phyloP scores from a whole-genome alignment of 1,140 invertebrate genomes.

The Augochlora pura region DNA sequence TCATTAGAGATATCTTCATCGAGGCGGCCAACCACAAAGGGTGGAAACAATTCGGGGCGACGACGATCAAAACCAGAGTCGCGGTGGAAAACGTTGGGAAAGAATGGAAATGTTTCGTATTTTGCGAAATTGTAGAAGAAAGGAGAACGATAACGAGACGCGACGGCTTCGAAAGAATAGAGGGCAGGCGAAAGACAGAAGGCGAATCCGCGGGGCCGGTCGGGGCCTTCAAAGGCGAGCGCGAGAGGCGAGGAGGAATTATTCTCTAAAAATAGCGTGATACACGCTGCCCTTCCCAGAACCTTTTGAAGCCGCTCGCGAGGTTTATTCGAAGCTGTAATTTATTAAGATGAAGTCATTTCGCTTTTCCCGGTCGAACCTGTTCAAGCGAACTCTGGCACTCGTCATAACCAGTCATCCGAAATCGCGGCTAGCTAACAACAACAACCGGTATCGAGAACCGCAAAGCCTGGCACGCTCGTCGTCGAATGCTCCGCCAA shows the following conservation, averaged over 20 bases:
- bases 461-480: no score
- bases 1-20: not conserved
- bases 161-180: not conserved
- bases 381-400: constrained; percentile 65
- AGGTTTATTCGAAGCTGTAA: constrained; percentile 71
- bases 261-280: constrained; percentile 73
- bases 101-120: no score
- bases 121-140: no score
- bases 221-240: not conserved
- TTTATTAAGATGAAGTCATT: constrained; percentile 78
- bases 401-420: constrained; percentile 71
- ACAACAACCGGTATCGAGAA: not conserved
- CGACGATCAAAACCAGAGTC: no score
- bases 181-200: not conserved
- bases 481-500: no score
- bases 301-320: constrained; percentile 74
- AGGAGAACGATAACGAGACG: no score
- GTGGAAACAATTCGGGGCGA: no score
- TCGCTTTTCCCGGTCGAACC: constrained; percentile 53
- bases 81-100: no score
- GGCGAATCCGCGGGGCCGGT: not conserved
- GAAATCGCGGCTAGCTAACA: constrained; percentile 2
- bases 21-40: no score
- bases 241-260: constrained; percentile 70
- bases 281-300: constrained; percentile 69